phyloP scores from a whole-genome alignment of 2,113 vertebrate genomes.

The Meleagris gallopavo region DNA sequence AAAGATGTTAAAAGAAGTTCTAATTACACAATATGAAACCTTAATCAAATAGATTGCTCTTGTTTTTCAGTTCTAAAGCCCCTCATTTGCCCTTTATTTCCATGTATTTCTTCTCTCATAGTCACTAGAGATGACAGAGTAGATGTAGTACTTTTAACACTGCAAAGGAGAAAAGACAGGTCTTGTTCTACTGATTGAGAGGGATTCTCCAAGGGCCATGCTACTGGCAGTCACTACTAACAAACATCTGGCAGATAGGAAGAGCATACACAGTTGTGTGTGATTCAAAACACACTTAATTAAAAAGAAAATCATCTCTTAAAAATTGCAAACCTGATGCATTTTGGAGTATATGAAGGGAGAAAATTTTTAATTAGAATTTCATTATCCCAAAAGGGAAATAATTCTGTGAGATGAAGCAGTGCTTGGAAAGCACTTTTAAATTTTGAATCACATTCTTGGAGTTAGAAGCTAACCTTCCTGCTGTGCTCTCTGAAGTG shows the following conservation, averaged over 20 bases:
- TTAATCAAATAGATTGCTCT: background rate
- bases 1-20: background rate
- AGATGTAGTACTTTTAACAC: background rate
- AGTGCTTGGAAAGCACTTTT: background rate
- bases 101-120: background rate
- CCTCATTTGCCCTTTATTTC: background rate
- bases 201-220: background rate
- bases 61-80: background rate
- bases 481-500: background rate
- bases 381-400: background rate
- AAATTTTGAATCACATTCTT: background rate
- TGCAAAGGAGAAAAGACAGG: background rate
- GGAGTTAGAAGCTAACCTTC: background rate
- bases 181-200: background rate
- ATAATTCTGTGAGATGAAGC: background rate
- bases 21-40: background rate
- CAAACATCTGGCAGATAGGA: background rate
- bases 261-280: background rate
- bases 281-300: background rate
- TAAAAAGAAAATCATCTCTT: background rate
- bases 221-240: rapidly evolving
- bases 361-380: background rate
- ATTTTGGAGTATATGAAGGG: background rate
- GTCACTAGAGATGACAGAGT: background rate
- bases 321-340: background rate